Conservation (phyloP, 2,113 vertebrate species). For the Phoenicopterus ruber region DNA sequence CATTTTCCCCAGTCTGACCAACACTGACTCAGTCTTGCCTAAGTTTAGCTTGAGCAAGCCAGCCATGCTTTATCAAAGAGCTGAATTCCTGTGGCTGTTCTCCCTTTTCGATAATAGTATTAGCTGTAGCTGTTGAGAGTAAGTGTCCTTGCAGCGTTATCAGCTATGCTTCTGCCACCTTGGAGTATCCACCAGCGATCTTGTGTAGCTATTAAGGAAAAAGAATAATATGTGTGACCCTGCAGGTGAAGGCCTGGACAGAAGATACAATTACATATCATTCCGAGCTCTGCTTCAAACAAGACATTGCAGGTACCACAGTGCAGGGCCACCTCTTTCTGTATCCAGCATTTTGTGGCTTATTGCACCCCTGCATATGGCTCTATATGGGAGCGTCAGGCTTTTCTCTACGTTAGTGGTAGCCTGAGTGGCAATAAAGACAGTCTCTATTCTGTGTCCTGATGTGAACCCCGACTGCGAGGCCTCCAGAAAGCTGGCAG, state of each 20-base stretch:
- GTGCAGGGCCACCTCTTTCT: neutral
- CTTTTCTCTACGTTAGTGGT: neutral
- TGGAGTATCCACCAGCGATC: neutral
- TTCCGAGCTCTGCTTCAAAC: neutral
- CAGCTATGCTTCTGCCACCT: neutral
- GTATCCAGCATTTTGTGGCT: neutral
- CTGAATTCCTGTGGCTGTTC: neutral
- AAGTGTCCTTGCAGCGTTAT: neutral
- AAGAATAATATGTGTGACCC: neutral
- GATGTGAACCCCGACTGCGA: neutral
- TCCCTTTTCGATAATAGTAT: neutral
- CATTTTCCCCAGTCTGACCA: neutral
- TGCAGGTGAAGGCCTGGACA: neutral
- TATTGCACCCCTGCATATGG: neutral
- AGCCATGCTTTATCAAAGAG: neutral
- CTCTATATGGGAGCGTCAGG: neutral
- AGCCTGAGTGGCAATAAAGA: neutral
- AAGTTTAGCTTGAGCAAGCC: neutral
- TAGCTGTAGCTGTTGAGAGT: neutral
- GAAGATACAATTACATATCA: neutral
- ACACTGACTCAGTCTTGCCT: neutral
- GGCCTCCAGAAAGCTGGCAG: neutral
- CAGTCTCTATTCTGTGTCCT: neutral
- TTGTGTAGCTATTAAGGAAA: neutral
- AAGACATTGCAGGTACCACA: neutral